phyloP scores from a whole-genome alignment of 2,888 invertebrate species.

The Salticus scenicus region DNA sequence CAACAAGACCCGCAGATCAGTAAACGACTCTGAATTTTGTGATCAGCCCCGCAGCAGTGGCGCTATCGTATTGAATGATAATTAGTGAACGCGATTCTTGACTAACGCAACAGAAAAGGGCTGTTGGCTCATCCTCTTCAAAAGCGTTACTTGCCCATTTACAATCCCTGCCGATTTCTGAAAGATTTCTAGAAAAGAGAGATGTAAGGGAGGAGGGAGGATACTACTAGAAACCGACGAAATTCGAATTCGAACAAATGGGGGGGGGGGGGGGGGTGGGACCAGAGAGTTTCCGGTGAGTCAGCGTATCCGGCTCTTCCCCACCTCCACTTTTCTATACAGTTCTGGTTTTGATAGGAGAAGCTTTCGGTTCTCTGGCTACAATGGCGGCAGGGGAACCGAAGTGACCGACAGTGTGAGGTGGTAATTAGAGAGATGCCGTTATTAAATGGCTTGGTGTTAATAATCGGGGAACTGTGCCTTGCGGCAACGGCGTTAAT shows the following conservation, averaged over 20 bases:
- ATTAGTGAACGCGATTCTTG: constrained; percentile 23
- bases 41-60: not conserved
- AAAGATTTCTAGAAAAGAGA: constrained; percentile 16
- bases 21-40: not conserved
- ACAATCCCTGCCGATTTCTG: constrained; percentile 22
- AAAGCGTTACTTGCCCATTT: constrained; percentile 36
- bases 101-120: constrained; percentile 29
- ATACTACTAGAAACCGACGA: constrained; percentile 33
- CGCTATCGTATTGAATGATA: constrained; percentile 24
- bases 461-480: constrained; percentile 55
- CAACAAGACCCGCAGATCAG: too few species aligned
- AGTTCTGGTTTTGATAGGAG: constrained; percentile 41
- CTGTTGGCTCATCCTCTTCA: constrained; percentile 23
- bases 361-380: constrained; percentile 15
- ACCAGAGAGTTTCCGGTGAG: constrained; percentile 61
- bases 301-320: constrained; percentile 59
- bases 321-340: constrained; percentile 16
- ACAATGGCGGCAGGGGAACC: constrained; percentile 33
- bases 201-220: not conserved
- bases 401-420: constrained; percentile 49
- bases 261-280: constrained; percentile 35
- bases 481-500: constrained; percentile 47
- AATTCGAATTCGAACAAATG: constrained; percentile 59
- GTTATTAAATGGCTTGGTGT: constrained; percentile 61
- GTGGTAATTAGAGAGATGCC: constrained; percentile 62